Conservation (phyloP, 2,113 vertebrate genomes). For the Podarcis cretensis region DNA sequence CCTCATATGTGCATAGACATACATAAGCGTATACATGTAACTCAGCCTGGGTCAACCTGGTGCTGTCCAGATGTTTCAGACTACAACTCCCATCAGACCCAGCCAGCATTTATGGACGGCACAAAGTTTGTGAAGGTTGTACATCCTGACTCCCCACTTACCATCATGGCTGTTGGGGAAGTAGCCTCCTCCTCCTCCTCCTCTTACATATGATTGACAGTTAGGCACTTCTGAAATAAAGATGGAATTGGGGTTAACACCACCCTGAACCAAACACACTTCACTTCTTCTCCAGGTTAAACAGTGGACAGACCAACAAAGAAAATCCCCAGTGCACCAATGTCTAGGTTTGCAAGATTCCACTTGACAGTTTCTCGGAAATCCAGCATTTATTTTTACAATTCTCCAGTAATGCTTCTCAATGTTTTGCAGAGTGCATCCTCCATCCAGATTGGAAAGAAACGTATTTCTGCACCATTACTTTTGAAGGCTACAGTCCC, state of each 20-base stretch:
- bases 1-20: not conserved
- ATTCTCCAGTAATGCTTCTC: too few relatives aligned
- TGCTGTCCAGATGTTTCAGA: too few relatives aligned
- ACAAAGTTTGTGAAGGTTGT: too few relatives aligned
- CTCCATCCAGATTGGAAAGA: not conserved
- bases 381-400: not conserved
- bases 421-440: not conserved
- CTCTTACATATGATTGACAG: slow-evolving; percentile 92
- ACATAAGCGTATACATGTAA: too few relatives aligned
- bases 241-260: not conserved
- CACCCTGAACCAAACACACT: not conserved
- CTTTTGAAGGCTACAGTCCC: not conserved
- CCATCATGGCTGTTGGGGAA: slow-evolving; percentile 90
- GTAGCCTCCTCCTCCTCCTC: slow-evolving; percentile 80
- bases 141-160: slow-evolving; percentile 68
- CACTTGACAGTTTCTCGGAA: not conserved
- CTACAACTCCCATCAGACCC: too few relatives aligned
- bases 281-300: not conserved
- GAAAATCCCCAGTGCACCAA: not conserved
- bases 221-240: slow-evolving; percentile 94
- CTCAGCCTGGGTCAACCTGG: too few relatives aligned
- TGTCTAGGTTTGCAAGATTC: not conserved
- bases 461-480: not conserved
- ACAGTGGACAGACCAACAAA: not conserved
- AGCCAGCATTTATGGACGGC: too few relatives aligned